phyloP scores from a whole-genome alignment of 2,888 invertebrate species.

The Drosophila cognata region DNA sequence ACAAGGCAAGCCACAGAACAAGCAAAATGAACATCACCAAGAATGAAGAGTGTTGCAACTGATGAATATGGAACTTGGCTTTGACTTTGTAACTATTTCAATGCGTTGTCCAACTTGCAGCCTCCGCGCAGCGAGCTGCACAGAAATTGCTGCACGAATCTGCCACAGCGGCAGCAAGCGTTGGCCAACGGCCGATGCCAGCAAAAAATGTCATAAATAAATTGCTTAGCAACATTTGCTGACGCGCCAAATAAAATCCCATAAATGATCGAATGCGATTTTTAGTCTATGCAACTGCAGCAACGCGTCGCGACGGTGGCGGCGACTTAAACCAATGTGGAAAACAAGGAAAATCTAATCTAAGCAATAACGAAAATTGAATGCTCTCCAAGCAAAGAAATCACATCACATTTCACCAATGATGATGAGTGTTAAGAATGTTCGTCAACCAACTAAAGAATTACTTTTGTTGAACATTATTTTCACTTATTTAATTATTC shows the following conservation, averaged over 20 bases:
- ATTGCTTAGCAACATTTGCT: slow-evolving; percentile 81
- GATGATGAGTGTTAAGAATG: no score
- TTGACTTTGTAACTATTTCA: slow-evolving; percentile 77
- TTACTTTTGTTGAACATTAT: background rate
- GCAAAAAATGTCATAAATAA: slow-evolving; percentile 81
- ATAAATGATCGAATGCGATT: slow-evolving; percentile 84
- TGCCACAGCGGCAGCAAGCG: slow-evolving; percentile 50
- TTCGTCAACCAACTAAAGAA: background rate
- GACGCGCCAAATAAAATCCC: slow-evolving; percentile 84
- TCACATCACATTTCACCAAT: background rate
- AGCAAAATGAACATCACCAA: slow-evolving; percentile 68
- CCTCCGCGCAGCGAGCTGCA: slow-evolving; percentile 16
- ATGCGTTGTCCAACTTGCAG: slow-evolving; percentile 48
- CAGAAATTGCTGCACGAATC: slow-evolving; percentile 81
- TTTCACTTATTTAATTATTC: background rate
- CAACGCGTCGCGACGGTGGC: slow-evolving; percentile 59
- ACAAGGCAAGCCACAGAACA: slow-evolving; percentile 73
- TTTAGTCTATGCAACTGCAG: slow-evolving; percentile 75
- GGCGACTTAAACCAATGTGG: slow-evolving; percentile 56
- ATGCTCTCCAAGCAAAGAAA: slow-evolving; percentile 33
- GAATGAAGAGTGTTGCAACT: slow-evolving; percentile 81
- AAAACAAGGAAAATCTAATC: slow-evolving; percentile 49
- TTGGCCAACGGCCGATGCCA: slow-evolving; percentile 38
- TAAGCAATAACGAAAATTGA: background rate
- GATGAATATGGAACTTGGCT: slow-evolving; percentile 84